These are phyloP conservation scores for Sapajus apella DNA, from an alignment of 2,113 vertebrate genomes.

Conservation along the genomic window DNA sequence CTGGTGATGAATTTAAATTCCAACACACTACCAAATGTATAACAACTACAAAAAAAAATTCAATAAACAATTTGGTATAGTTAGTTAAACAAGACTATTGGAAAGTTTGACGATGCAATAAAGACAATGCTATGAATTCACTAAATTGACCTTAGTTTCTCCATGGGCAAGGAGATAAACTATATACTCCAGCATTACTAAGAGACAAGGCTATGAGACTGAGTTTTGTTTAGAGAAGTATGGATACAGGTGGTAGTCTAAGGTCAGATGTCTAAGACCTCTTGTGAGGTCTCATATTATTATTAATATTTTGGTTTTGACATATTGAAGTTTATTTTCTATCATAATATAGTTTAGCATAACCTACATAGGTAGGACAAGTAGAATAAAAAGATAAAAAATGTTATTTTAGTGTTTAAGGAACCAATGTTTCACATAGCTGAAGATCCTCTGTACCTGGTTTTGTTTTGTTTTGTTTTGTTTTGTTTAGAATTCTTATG, in stretches of 20 bases:
- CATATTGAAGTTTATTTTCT: background rate
- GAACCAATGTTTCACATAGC: background rate
- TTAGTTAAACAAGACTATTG: background rate
- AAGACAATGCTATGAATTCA: background rate
- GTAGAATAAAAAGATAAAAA: background rate
- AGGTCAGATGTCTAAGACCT: background rate
- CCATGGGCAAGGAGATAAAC: background rate
- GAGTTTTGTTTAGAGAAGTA: background rate
- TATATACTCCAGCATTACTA: background rate
- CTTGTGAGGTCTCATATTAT: background rate
- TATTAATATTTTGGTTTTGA: background rate
- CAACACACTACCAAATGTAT: background rate
- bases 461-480: background rate
- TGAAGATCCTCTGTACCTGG: background rate
- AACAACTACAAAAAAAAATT: background rate
- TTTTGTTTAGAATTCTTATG: background rate
- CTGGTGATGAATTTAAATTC: background rate
- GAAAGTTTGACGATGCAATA: background rate
- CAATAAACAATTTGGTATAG: background rate
- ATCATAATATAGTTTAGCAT: background rate
- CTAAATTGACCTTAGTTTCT: background rate
- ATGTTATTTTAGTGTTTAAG: background rate
- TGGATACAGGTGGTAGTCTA: background rate
- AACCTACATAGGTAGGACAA: background rate
- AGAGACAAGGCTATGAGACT: background rate